Evolutionary conservation across 2,113 vertebrate species (phyloP).

Genomic region (Lethenteron reissneri): DNA sequence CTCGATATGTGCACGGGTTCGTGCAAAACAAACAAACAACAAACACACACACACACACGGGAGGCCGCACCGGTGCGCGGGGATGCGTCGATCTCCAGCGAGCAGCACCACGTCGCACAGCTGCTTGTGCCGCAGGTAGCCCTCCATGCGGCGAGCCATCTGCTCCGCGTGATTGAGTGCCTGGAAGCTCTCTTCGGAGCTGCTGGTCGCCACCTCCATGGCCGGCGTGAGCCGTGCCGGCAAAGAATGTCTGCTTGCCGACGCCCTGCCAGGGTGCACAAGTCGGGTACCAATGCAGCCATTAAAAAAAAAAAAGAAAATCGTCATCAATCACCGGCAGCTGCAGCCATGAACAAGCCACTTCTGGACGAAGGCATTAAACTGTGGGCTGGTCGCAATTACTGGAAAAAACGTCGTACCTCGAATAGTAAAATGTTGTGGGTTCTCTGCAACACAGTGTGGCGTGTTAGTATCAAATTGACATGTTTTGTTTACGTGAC

Average conservation of each 20-base stretch:
- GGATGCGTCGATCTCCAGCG: conserved; percentile 74
- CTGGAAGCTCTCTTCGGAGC: conserved; percentile 75
- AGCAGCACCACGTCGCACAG: conserved; percentile 81
- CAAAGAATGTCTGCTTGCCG: conserved; percentile 24
- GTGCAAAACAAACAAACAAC: not conserved
- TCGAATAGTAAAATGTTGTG: no score
- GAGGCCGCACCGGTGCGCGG: conserved; percentile 60
- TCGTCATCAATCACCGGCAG: no score
- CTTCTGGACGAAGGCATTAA: no score
- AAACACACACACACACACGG: no score
- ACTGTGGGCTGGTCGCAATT: no score
- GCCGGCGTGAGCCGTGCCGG: not conserved
- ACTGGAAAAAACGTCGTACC: no score
- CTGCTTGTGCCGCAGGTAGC: conserved; percentile 64
- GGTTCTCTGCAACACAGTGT: no score
- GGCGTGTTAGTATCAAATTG: no score
- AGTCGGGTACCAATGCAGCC: no score
- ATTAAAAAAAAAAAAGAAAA: no score
- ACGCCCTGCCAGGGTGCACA: conserved; percentile 24
- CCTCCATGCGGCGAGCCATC: conserved; percentile 90
- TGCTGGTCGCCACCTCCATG: conserved; percentile 62
- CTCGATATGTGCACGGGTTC: not conserved
- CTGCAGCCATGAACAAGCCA: no score
- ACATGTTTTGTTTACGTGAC: no score
- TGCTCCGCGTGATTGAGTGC: conserved; percentile 73